These are phyloP conservation scores for Plutomurus gul DNA, from an alignment of 1,140 invertebrate species.

Conservation along the genomic window DNA sequence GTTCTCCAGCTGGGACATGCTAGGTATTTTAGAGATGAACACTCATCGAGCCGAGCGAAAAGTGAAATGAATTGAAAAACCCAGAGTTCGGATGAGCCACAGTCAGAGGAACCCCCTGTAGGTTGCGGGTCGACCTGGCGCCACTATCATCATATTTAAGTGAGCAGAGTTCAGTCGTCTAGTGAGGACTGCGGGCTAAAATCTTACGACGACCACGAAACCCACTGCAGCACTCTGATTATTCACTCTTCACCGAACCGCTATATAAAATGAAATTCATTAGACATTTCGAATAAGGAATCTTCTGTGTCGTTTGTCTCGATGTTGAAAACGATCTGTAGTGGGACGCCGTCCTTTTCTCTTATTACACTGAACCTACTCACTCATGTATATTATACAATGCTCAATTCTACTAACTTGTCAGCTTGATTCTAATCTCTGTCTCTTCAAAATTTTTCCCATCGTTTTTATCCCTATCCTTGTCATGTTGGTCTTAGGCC, in stretches of 20 bases:
- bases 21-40: slow-evolving; percentile 41
- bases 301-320: neutral
- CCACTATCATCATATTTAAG: slow-evolving; percentile 41
- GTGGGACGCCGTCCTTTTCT: neutral
- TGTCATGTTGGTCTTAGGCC: slow-evolving; percentile 8
- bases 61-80: slow-evolving; percentile 25
- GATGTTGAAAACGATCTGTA: neutral
- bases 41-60: slow-evolving; percentile 42
- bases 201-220: neutral
- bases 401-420: neutral
- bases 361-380: too few species aligned
- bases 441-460: slow-evolving; percentile 9
- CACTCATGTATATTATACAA: too few species aligned
- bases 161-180: neutral
- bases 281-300: neutral
- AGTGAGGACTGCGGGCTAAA: neutral
- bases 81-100: neutral
- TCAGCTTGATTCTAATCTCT: slow-evolving; percentile 10
- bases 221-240: neutral
- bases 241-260: neutral
- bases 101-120: slow-evolving; percentile 46
- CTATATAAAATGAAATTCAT: neutral
- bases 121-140: slow-evolving; percentile 50
- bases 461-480: neutral
- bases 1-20: slow-evolving; percentile 50